These are phyloP conservation scores for Dromius quadrimaculatus DNA, from an alignment of 2,888 invertebrate genomes.

Conservation along the genomic window DNA sequence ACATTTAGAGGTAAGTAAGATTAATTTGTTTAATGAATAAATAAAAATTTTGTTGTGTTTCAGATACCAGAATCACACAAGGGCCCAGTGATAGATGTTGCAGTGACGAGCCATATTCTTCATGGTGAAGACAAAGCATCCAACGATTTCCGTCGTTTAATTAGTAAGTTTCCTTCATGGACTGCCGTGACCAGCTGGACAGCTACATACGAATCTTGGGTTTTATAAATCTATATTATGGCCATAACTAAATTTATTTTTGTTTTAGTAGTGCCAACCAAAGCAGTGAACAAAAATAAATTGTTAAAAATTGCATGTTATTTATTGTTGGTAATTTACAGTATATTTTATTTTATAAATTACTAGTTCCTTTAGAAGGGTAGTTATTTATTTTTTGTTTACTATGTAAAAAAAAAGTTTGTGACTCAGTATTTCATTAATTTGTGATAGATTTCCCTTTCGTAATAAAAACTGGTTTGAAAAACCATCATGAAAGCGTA, in stretches of 20 bases:
- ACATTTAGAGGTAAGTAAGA: constrained; percentile 70
- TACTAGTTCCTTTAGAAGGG: constrained; percentile 11
- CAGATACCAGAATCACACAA: constrained; percentile 59
- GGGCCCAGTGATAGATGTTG: constrained; percentile 70
- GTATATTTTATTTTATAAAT: too few species aligned
- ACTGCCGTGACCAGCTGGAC: constrained; percentile 78
- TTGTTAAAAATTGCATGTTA: too few species aligned
- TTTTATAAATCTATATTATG: constrained; percentile 58
- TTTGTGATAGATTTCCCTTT: too few species aligned
- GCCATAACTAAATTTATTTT: constrained; percentile 20
- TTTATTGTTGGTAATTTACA: too few species aligned
- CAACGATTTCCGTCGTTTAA: constrained; percentile 68
- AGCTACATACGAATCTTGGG: constrained; percentile 75
- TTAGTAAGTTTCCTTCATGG: constrained; percentile 74
- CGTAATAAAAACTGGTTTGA: too few species aligned
- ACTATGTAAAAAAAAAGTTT: too few species aligned
- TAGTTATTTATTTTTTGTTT: too few species aligned
- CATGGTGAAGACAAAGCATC: constrained; percentile 70
- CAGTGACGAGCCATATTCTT: constrained; percentile 73
- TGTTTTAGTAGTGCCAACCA: constrained; percentile 17
- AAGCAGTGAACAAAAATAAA: constrained; percentile 23
- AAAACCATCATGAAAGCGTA: too few species aligned
- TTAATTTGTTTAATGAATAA: constrained; percentile 15
- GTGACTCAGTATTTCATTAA: too few species aligned
- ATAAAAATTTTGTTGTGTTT: not conserved